A percentile compares a stretch with the other conserved stretches of the same genome.
These are phyloP conservation scores for Euleptes europaea DNA, from an alignment of 2,113 vertebrate genomes.

Conservation along the genomic window DNA sequence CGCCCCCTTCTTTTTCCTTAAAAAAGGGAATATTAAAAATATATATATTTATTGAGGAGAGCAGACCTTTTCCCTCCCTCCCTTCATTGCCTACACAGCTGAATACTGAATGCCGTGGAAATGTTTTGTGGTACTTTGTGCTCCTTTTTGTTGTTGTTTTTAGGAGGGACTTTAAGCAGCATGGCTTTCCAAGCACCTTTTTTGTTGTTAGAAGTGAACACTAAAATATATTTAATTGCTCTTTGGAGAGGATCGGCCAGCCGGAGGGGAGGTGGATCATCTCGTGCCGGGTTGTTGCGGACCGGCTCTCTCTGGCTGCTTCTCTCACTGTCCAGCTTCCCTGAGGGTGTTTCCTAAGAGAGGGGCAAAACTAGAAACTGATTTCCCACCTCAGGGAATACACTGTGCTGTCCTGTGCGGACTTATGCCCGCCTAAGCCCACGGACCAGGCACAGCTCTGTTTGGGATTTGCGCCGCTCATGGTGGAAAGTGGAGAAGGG, in stretches of 20 bases:
- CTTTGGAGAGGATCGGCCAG: too few relatives aligned
- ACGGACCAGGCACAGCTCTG: too few relatives aligned
- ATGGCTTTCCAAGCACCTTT: not conserved
- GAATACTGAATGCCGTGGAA: not conserved
- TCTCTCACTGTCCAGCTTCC: not conserved
- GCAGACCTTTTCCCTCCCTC: rapidly evolving
- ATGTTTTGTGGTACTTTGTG: not conserved
- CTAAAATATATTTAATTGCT: not conserved
- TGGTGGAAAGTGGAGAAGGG: not conserved
- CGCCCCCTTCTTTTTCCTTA: not conserved
- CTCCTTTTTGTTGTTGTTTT: too few relatives aligned
- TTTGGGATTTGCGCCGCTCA: not conserved
- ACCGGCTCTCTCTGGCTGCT: not conserved
- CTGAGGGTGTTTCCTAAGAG: not conserved
- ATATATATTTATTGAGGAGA: not conserved
- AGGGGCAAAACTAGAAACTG: not conserved
- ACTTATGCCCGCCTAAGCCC: too few relatives aligned
- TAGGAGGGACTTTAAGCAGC: not conserved
- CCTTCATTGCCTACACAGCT: not conserved
- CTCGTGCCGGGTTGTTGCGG: not conserved
- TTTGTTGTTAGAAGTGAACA: not conserved
- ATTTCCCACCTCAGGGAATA: not conserved
- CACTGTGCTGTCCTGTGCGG: not conserved
- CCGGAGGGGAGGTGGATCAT: too few relatives aligned
- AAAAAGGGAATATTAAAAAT: not conserved